phyloP scores from a whole-genome alignment of 2,888 invertebrate species.

The Caenorhabditis parvicauda region DNA sequence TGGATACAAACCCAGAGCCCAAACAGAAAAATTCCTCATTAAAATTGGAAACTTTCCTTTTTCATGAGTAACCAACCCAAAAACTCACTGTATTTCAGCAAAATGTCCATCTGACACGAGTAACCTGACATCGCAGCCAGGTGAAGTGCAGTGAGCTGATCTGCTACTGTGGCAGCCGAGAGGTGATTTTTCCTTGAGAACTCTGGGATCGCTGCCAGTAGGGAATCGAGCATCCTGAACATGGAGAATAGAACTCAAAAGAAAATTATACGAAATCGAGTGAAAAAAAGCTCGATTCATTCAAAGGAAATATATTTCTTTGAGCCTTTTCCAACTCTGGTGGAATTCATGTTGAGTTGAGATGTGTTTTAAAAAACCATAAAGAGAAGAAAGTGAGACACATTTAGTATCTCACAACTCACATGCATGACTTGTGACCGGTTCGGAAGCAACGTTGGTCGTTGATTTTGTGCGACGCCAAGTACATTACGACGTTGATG shows the following conservation, averaged over 20 bases:
- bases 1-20: too few species aligned
- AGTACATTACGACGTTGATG: slow-evolving; percentile 7
- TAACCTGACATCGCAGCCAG: slow-evolving; percentile 18
- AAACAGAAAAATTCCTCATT: too few species aligned
- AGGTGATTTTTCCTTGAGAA: slow-evolving; percentile 1
- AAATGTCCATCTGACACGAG: slow-evolving; percentile 23
- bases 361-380: too few species aligned
- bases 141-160: slow-evolving; percentile 10
- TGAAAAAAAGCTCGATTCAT: too few species aligned
- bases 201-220: neutral
- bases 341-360: too few species aligned
- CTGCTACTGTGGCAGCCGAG: neutral
- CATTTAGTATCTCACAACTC: neutral
- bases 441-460: slow-evolving; percentile 11
- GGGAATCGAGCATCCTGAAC: slow-evolving; percentile 8
- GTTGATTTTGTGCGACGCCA: neutral
- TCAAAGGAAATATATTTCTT: too few species aligned
- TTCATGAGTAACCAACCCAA: slow-evolving; percentile 1
- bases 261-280: too few species aligned
- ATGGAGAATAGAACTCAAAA: neutral
- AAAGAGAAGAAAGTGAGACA: too few species aligned
- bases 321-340: too few species aligned
- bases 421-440: slow-evolving; percentile 14
- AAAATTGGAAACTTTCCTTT: neutral
- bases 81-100: slow-evolving; percentile 8